Percentiles rank a stretch among this genome's conserved stretches.
Conservation (phyloP, 1,140 invertebrate species). For the Pectinophora gossypiella region DNA sequence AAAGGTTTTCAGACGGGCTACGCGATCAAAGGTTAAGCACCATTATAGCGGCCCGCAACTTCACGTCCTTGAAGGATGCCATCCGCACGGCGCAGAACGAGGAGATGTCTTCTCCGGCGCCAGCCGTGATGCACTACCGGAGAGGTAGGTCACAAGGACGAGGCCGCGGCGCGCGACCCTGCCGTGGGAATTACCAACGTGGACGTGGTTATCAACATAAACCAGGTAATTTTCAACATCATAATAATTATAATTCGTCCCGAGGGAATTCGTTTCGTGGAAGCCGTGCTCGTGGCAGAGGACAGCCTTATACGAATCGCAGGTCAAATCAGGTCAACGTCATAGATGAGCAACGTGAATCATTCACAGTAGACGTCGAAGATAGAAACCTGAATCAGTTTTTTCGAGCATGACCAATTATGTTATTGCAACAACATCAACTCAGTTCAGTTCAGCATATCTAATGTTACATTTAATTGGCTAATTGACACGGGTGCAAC, state of each 20-base stretch:
- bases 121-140: not conserved
- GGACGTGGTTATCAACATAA: not conserved
- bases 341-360: not conserved
- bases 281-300: not conserved
- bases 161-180: not conserved
- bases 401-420: not conserved
- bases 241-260: not conserved
- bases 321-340: not conserved
- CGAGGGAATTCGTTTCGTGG: not conserved
- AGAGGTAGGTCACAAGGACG: not conserved
- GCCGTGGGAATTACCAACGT: not conserved
- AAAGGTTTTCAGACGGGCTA: slow-evolving; percentile 12
- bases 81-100: slow-evolving; percentile 12
- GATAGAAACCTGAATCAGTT: not conserved
- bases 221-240: not conserved
- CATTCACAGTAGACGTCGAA: not conserved
- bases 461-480: not conserved
- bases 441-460: too few species aligned
- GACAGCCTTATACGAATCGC: not conserved
- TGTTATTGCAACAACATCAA: not conserved
- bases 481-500: not conserved
- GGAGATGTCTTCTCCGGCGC: not conserved
- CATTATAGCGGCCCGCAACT: slow-evolving; percentile 15
- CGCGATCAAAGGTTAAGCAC: slow-evolving; percentile 13
- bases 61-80: slow-evolving; percentile 7